Conservation (phyloP, 1,140 invertebrate species). For the Zophobas morio region DNA sequence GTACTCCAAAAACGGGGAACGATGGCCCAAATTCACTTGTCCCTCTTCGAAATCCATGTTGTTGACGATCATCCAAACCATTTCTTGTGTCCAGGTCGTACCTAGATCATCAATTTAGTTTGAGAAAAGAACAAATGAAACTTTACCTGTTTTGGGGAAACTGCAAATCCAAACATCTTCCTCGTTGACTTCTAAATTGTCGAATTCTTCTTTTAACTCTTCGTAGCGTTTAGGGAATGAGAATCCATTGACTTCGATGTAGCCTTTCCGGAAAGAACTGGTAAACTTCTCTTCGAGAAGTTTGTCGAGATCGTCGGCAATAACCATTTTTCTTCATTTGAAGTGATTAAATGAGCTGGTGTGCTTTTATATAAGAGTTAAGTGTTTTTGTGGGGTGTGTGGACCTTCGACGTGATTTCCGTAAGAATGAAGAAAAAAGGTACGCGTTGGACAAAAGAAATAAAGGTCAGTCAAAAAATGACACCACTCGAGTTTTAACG, state of each 20-base stretch:
- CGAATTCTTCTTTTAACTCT: slow-evolving; percentile 56
- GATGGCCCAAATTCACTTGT: slow-evolving; percentile 61
- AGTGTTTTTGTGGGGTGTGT: slow-evolving; percentile 15
- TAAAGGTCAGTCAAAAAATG: no score
- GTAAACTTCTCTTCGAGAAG: slow-evolving; percentile 57
- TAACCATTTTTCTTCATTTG: slow-evolving; percentile 27
- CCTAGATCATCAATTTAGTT: slow-evolving; percentile 62
- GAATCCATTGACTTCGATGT: slow-evolving; percentile 53
- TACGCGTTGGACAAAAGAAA: background rate
- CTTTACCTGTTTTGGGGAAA: slow-evolving; percentile 60
- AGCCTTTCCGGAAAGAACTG: slow-evolving; percentile 56
- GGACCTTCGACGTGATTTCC: slow-evolving; percentile 31
- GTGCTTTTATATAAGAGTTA: slow-evolving; percentile 8
- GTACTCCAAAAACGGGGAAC: slow-evolving; percentile 69
- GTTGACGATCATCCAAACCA: slow-evolving; percentile 72
- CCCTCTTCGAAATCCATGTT: slow-evolving; percentile 70
- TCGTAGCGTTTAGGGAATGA: slow-evolving; percentile 57
- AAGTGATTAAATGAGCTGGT: slow-evolving; percentile 6
- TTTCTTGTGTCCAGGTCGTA: slow-evolving; percentile 75
- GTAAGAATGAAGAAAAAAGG: background rate
- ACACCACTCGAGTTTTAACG: no score
- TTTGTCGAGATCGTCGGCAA: slow-evolving; percentile 47
- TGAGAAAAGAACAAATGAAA: slow-evolving; percentile 16
- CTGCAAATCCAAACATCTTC: slow-evolving; percentile 48
- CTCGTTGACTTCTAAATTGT: slow-evolving; percentile 56